phyloP scores from a whole-genome alignment of 2,888 invertebrate species.

The Elysia crispata region DNA sequence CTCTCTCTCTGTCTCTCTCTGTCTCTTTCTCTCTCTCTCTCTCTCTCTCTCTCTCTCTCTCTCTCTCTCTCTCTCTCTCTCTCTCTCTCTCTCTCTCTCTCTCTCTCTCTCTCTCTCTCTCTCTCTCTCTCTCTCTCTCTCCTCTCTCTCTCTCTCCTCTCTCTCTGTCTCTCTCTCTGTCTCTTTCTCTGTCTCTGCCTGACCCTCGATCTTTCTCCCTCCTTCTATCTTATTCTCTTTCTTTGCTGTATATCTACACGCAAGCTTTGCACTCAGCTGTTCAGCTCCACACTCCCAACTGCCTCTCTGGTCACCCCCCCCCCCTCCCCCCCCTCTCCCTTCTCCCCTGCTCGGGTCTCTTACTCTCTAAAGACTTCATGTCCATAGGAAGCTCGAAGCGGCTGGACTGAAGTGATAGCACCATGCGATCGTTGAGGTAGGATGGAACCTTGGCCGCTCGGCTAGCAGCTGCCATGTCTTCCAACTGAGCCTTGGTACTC shows the following conservation, averaged over 20 bases:
- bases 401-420: slow-evolving; percentile 73
- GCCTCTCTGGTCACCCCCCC: no score
- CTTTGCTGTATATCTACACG: neutral
- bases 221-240: neutral
- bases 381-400: slow-evolving; percentile 76
- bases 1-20: no score
- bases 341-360: slow-evolving; percentile 50
- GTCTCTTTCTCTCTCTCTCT: slow-evolving; percentile 50
- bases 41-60: slow-evolving; percentile 66
- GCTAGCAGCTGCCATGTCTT: neutral
- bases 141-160: slow-evolving; percentile 9
- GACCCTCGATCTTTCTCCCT: neutral
- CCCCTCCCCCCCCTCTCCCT: no score
- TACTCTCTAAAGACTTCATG: slow-evolving; percentile 74
- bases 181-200: neutral
- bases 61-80: neutral
- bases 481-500: neutral
- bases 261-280: no score
- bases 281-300: no score
- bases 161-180: neutral
- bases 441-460: slow-evolving; percentile 35
- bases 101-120: neutral
- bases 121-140: neutral
- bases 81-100: neutral
- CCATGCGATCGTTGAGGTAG: slow-evolving; percentile 69